A percentile compares a stretch with the other conserved stretches of the same genome.
Evolutionary conservation across 2,113 vertebrate genomes (phyloP).

Genomic region (Plecotus auritus): DNA sequence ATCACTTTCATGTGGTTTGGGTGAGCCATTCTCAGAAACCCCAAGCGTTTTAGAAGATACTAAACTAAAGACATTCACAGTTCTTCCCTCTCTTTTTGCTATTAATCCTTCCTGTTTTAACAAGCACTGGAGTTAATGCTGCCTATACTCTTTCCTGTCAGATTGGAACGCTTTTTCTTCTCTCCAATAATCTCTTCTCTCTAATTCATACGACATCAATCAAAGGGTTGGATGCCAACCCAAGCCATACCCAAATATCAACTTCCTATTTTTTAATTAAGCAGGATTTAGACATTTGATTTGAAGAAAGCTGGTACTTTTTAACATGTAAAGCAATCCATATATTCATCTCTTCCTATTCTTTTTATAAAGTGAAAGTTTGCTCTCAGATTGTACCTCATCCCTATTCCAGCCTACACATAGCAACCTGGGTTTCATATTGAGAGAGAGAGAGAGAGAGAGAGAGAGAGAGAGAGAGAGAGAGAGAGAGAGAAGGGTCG

Average conservation of each 20-base stretch:
- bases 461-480: not conserved
- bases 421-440: conserved; percentile 30
- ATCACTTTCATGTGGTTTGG: conserved; percentile 84
- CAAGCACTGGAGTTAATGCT: conserved; percentile 80
- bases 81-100: conserved; percentile 79
- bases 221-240: conserved; percentile 76
- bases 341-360: conserved; percentile 61
- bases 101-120: conserved; percentile 85
- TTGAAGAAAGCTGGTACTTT: conserved; percentile 72
- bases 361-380: conserved; percentile 47
- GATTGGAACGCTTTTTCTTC: conserved; percentile 68
- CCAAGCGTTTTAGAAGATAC: conserved; percentile 83
- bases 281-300: conserved; percentile 74
- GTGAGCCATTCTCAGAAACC: conserved; percentile 83
- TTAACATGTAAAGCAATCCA: conserved; percentile 50
- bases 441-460: not conserved
- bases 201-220: conserved; percentile 73
- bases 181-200: conserved; percentile 77
- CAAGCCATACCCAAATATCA: conserved; percentile 72
- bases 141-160: conserved; percentile 80
- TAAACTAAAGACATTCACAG: conserved; percentile 83
- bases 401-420: conserved; percentile 31
- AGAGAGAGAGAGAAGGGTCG: not conserved
- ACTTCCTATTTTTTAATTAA: conserved; percentile 81
- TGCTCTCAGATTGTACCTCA: conserved; percentile 1